Evolutionary conservation across 1,140 invertebrate genomes (phyloP).

Genomic region (Drosophila suzukii): DNA sequence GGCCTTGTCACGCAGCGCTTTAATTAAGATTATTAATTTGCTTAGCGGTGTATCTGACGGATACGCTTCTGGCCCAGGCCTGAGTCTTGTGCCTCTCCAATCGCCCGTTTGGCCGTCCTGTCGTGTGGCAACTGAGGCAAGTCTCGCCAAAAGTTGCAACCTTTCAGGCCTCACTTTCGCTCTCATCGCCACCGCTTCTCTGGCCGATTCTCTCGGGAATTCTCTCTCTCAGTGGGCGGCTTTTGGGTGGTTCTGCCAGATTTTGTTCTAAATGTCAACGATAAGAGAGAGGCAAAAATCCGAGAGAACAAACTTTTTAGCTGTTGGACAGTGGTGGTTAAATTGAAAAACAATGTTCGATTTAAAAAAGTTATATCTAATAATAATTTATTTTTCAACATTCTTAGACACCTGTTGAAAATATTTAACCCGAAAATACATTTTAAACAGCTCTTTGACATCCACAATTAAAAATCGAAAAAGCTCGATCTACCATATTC

Average conservation of each 20-base stretch:
- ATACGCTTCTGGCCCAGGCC: slow-evolving; percentile 15
- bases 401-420: no score
- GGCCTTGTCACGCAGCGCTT: slow-evolving; percentile 42
- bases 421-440: no score
- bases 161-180: slow-evolving; percentile 16
- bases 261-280: slow-evolving; percentile 14
- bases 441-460: no score
- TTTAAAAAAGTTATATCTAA: background rate
- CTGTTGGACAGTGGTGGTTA: slow-evolving; percentile 14
- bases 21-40: slow-evolving; percentile 69
- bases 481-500: no score
- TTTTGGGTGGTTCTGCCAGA: slow-evolving; percentile 41
- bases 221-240: slow-evolving; percentile 18
- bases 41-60: slow-evolving; percentile 40
- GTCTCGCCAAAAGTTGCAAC: slow-evolving; percentile 43
- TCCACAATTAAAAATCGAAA: no score
- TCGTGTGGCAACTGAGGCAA: slow-evolving; percentile 70
- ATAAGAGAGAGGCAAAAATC: slow-evolving; percentile 16
- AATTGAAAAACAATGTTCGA: background rate
- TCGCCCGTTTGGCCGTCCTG: slow-evolving; percentile 67
- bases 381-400: no score
- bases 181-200: slow-evolving; percentile 10
- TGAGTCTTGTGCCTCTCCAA: slow-evolving; percentile 17
- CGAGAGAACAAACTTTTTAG: slow-evolving; percentile 19
- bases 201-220: slow-evolving; percentile 8